Conservation (phyloP, 2,113 vertebrate genomes). For the Rhodinocichla rosea region DNA sequence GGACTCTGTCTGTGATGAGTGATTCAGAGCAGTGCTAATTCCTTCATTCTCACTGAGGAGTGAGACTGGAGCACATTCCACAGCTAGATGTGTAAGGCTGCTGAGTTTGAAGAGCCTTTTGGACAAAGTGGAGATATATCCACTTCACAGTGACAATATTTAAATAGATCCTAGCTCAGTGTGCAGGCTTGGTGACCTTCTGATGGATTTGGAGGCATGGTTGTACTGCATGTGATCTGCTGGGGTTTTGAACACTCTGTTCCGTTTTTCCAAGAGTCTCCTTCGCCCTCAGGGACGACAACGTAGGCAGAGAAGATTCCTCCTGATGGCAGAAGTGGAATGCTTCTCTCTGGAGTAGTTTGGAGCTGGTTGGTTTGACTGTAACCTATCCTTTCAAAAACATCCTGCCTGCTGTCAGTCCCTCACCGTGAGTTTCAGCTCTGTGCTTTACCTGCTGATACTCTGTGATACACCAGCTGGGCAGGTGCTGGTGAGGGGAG, state of each 20-base stretch:
- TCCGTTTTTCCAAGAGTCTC: not conserved
- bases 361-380: not conserved
- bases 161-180: not conserved
- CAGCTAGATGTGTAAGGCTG: not conserved
- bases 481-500: not conserved
- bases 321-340: not conserved
- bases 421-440: not conserved
- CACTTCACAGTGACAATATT: not conserved
- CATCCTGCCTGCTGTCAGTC: not conserved
- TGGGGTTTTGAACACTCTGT: not conserved
- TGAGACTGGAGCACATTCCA: not conserved
- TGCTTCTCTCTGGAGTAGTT: not conserved
- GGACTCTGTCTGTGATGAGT: not conserved
- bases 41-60: not conserved
- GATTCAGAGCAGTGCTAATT: not conserved
- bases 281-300: not conserved
- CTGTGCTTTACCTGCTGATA: not conserved
- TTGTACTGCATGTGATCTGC: not conserved
- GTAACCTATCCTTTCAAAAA: not conserved
- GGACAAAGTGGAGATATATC: not conserved
- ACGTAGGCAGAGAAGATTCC: not conserved
- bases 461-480: conserved; percentile 11
- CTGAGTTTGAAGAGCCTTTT: not conserved
- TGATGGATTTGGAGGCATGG: not conserved
- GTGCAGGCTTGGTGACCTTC: not conserved